phyloP scores from a whole-genome alignment of 1,140 invertebrate species.

The Lepidurus apus region DNA sequence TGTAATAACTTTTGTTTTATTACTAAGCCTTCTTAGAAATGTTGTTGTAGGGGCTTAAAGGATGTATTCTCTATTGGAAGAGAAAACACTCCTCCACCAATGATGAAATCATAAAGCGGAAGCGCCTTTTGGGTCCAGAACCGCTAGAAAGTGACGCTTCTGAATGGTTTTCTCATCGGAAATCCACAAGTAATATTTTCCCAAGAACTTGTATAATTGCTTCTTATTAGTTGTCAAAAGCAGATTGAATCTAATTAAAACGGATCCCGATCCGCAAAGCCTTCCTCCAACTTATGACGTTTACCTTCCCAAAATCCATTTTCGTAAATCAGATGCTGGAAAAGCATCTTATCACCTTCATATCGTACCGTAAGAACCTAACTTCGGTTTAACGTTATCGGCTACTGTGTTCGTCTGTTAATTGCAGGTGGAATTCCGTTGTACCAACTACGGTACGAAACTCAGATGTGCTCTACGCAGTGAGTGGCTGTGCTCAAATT shows the following conservation, averaged over 20 bases:
- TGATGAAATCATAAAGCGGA: neutral
- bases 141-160: neutral
- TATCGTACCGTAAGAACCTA: neutral
- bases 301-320: constrained; percentile 11
- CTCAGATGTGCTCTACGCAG: neutral
- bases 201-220: neutral
- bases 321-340: constrained; percentile 28
- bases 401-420: neutral
- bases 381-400: neutral
- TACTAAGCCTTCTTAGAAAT: neutral
- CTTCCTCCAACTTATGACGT: constrained; percentile 11
- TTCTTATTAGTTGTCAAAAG: neutral
- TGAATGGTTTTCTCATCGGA: neutral
- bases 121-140: neutral
- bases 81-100: neutral
- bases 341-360: neutral
- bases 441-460: neutral
- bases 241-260: neutral
- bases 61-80: neutral
- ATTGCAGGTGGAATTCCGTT: neutral
- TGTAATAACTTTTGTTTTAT: neutral
- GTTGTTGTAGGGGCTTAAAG: neutral
- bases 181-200: constrained; percentile 17
- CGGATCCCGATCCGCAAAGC: neutral
- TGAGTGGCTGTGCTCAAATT: neutral